These are phyloP conservation scores for Pachydiplax longipennis DNA, from an alignment of 2,888 invertebrate genomes.

Conservation along the genomic window DNA sequence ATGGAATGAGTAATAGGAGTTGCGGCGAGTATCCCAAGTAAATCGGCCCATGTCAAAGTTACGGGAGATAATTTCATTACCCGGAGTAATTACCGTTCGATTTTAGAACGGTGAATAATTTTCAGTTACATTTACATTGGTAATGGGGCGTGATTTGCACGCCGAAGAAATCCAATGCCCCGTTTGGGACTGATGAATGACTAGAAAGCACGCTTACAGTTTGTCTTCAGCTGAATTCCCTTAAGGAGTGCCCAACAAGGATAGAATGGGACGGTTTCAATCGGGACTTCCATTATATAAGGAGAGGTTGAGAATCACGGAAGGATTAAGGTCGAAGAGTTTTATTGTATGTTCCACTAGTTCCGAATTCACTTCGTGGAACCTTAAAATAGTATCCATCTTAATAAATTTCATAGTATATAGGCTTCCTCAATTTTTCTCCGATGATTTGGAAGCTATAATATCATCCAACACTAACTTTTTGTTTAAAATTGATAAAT, in stretches of 20 bases:
- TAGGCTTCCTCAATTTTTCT: too few species aligned
- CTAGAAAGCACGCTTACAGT: neutral
- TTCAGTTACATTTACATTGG: neutral
- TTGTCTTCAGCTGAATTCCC: neutral
- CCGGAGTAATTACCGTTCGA: neutral
- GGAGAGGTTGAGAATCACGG: neutral
- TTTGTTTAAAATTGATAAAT: too few species aligned
- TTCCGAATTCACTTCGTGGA: too few species aligned
- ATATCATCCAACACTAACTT: too few species aligned
- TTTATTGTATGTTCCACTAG: too few species aligned
- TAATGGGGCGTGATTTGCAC: neutral
- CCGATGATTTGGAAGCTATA: too few species aligned
- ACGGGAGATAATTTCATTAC: neutral
- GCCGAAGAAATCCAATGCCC: neutral
- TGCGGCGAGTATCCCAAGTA: too few species aligned
- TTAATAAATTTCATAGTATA: too few species aligned
- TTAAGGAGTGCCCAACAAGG: neutral
- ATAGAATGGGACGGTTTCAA: neutral
- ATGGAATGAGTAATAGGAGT: too few species aligned
- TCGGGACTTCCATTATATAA: neutral
- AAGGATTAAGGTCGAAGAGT: too few species aligned
- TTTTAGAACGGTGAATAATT: neutral
- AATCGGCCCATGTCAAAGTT: neutral
- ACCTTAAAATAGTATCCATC: too few species aligned
- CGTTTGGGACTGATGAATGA: neutral